Evolutionary conservation across 2,113 vertebrate species (phyloP).

Genomic region (Odontophorus gujanensis): DNA sequence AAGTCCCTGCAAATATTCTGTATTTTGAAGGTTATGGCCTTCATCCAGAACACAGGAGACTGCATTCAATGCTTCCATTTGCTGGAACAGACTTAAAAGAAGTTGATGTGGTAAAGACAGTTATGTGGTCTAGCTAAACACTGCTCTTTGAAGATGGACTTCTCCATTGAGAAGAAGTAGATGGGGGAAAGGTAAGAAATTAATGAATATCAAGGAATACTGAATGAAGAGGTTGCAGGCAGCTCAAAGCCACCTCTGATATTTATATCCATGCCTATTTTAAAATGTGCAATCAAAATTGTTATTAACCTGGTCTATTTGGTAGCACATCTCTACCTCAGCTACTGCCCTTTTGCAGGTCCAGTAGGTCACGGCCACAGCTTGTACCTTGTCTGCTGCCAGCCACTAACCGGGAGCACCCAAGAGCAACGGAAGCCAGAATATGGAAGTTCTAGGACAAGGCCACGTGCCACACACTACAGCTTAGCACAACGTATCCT

Average conservation of each 20-base stretch:
- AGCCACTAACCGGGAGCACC: background rate
- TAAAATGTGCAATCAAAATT: background rate
- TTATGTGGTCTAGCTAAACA: background rate
- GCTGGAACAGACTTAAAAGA: background rate
- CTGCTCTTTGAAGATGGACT: background rate
- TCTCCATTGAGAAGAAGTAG: background rate
- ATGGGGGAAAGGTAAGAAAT: background rate
- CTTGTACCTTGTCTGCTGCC: background rate
- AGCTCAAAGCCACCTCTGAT: background rate
- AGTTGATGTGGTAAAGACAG: background rate
- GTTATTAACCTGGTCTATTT: background rate
- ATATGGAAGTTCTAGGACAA: background rate
- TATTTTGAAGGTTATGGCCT: background rate
- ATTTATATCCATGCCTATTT: background rate
- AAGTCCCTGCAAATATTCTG: background rate
- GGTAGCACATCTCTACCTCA: background rate
- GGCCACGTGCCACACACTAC: background rate
- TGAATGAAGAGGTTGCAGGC: background rate
- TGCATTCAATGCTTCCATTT: background rate
- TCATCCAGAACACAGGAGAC: background rate
- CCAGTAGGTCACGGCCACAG: background rate
- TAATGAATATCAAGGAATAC: background rate
- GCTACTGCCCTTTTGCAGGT: background rate
- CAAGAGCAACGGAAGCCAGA: background rate
- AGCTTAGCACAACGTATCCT: background rate